Evolutionary conservation across 2,888 invertebrate species (phyloP).

Genomic region (Elmis aenea): DNA sequence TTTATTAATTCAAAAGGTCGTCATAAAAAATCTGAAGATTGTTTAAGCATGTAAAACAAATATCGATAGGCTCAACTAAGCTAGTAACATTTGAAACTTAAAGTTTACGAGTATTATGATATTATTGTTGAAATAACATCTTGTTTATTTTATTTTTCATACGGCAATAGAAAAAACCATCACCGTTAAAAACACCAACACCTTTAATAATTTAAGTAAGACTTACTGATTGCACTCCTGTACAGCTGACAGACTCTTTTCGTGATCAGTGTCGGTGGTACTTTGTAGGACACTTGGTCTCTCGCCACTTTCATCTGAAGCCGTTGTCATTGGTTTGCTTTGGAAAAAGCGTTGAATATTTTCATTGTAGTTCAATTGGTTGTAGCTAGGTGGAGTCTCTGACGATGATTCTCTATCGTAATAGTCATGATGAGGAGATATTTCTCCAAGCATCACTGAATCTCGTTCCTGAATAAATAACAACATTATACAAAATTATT

Average conservation of each 20-base stretch:
- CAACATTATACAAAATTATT: conserved; percentile 2
- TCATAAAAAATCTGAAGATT: no score
- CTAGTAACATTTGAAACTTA: no score
- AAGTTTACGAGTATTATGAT: no score
- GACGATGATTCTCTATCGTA: conserved; percentile 74
- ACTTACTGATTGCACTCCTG: conserved; percentile 29
- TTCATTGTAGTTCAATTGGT: conserved; percentile 80
- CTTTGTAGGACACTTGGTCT: conserved; percentile 32
- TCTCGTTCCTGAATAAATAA: conserved; percentile 60
- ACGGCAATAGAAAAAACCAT: conserved; percentile 7
- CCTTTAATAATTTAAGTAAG: no score
- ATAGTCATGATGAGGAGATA: conserved; percentile 79
- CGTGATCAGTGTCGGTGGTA: conserved; percentile 45
- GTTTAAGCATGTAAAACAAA: no score
- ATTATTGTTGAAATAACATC: no score
- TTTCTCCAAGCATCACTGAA: conserved; percentile 77
- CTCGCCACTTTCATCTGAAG: conserved; percentile 50
- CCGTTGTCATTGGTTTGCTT: conserved; percentile 59
- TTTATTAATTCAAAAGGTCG: no score
- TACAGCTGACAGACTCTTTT: conserved; percentile 33
- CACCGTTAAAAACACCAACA: conserved; percentile 5
- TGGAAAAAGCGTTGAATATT: conserved; percentile 62
- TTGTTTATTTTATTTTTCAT: no score
- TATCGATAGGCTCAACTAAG: no score
- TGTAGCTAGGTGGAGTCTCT: conserved; percentile 77